Evolutionary conservation across 2,113 vertebrate genomes (phyloP), one percentile per base, ranked within the genome.

Genomic region (Naja naja): DNA sequence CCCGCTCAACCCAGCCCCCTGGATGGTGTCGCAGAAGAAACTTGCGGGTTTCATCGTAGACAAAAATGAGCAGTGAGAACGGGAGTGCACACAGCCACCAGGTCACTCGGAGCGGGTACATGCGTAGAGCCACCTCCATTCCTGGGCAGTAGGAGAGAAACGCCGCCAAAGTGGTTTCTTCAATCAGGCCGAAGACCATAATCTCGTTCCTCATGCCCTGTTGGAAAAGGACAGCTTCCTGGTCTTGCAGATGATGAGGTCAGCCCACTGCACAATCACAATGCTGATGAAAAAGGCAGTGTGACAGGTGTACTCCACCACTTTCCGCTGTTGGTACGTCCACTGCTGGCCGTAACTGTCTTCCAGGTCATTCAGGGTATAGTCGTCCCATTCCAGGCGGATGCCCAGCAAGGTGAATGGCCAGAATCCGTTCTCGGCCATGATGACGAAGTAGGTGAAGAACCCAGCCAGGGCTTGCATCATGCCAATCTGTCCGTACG

Each of bases 171-270:
- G 98, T 97, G 0, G 98, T 98, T 94, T 98, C 98, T 93, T 98
- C 97, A 11, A 98, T 95, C 52, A 98, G 55, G 53, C 98, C 98
- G 0, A 98, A 98, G 90, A 98, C 97, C 85, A 98, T 94, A 93
- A 98, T 97, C 94, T 97, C 97, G 94, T 98, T 98, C 96, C 97
- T 98, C 99, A 99, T 99, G 96, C 99, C 99, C 96, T 99, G 99
- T 94, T 99, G 98, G 95, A 98, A 99, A 99, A 97, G 0, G 99
- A 99, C 96, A 99, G 99, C 92, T 98, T 98, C 0, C 99, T 97
- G 56, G 99, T 99, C 97, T 99, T 99, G 97, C 99, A 99, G 97
- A 99, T 99, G 96, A 99, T 98, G 23, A 99, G 97, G 94, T 99
- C 98, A 0, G 99, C 98, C 99, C 99, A 99, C 89, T 99, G 99